Conservation (phyloP, 2,113 vertebrate genomes). For the Petrocephalus microphthalmus region DNA sequence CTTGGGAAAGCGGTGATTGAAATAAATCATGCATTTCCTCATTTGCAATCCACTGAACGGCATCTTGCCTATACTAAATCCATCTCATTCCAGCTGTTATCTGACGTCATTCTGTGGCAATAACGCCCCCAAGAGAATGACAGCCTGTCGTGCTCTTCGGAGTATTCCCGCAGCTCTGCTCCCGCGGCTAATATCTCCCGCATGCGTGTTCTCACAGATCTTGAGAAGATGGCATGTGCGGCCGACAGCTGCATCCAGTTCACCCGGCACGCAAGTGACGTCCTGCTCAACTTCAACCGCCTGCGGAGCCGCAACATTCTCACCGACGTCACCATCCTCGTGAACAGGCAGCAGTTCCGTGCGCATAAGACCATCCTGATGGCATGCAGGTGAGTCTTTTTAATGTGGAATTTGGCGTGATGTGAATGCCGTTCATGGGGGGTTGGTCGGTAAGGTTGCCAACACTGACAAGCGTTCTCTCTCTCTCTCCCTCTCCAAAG, state of each 20-base stretch:
- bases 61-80: neutral
- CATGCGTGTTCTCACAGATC: slow-evolving; percentile 39
- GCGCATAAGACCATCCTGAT: slow-evolving; percentile 97
- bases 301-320: slow-evolving; percentile 88
- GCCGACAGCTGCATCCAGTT: slow-evolving; percentile 98
- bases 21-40: neutral
- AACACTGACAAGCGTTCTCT: neutral
- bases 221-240: slow-evolving; percentile 82
- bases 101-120: neutral
- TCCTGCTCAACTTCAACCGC: slow-evolving; percentile 93
- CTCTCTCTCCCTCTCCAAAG: slow-evolving; percentile 50
- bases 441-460: neutral
- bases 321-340: slow-evolving; percentile 90
- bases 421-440: neutral
- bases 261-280: slow-evolving; percentile 91
- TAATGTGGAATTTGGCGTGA: neutral
- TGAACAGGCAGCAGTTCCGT: slow-evolving; percentile 90
- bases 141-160: neutral
- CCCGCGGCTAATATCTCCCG: neutral
- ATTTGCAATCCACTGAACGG: neutral
- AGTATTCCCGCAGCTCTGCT: neutral
- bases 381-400: slow-evolving; percentile 86
- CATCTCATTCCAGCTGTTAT: neutral
- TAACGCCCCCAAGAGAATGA: neutral
- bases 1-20: neutral